phyloP scores from a whole-genome alignment of 2,797 vertebrate genomes.

The Botia kubotai region DNA sequence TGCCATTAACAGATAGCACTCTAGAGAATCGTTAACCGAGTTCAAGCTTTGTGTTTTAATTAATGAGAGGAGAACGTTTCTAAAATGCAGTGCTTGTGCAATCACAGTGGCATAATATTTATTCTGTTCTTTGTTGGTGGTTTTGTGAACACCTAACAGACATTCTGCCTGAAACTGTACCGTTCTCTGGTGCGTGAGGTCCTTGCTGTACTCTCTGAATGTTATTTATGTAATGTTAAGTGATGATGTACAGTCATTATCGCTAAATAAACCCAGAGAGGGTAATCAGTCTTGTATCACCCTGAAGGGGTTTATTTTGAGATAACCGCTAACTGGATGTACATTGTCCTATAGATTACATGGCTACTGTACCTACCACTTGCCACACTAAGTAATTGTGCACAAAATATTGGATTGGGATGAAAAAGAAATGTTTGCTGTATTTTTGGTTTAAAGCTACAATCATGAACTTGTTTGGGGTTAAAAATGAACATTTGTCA shows the following conservation, averaged over 20 bases:
- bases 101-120: slow-evolving; percentile 45
- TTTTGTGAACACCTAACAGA: slow-evolving; percentile 31
- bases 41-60: slow-evolving; percentile 58
- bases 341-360: neutral
- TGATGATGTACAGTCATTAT: neutral
- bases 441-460: too few relatives aligned
- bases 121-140: slow-evolving; percentile 19
- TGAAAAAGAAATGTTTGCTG: too few relatives aligned
- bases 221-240: neutral
- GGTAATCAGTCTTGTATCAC: neutral
- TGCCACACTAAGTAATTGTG: neutral
- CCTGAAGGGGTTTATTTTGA: neutral
- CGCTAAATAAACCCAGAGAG: neutral
- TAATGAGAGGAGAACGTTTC: slow-evolving; percentile 41
- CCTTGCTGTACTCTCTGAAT: neutral
- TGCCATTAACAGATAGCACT: slow-evolving; percentile 45
- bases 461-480: too few relatives aligned
- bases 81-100: slow-evolving; percentile 34
- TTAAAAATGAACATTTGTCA: too few relatives aligned
- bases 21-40: slow-evolving; percentile 54
- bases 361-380: neutral
- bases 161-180: neutral
- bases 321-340: neutral
- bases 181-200: neutral
- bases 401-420: too few relatives aligned